These are phyloP conservation scores for Mustela nigripes DNA, from an alignment of 2,113 vertebrate genomes.

Conservation along the genomic window DNA sequence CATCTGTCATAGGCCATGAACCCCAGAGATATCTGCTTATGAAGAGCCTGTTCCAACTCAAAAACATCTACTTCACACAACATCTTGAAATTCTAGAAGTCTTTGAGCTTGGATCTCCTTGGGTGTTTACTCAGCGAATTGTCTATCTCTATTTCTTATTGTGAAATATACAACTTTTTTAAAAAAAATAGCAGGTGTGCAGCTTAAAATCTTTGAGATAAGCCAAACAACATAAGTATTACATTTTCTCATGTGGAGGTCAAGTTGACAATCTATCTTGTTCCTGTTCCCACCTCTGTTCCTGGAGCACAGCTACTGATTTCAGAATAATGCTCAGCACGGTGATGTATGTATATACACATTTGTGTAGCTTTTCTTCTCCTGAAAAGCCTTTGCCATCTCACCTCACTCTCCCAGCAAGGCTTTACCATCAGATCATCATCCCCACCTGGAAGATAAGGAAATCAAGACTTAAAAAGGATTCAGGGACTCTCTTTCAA, in stretches of 20 bases:
- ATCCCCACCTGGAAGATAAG: not conserved
- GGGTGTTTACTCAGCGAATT: slow-evolving; percentile 18
- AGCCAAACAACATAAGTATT: not conserved
- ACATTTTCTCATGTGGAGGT: not conserved
- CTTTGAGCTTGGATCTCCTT: not conserved
- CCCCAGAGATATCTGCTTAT: not conserved
- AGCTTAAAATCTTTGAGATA: slow-evolving; percentile 52
- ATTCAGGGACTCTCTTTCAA: not conserved
- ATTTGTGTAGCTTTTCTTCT: not conserved
- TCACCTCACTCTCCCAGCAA: not conserved
- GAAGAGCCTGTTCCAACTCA: not conserved
- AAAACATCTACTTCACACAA: not conserved
- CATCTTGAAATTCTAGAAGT: slow-evolving; percentile 17
- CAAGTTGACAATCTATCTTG: not conserved
- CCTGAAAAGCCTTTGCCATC: not conserved
- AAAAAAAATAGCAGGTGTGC: not conserved
- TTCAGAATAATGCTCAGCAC: not conserved
- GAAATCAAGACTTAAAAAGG: not conserved
- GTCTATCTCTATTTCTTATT: slow-evolving; percentile 23
- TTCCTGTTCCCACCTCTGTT: not conserved
- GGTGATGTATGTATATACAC: not conserved
- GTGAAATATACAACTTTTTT: not conserved
- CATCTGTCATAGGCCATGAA: not conserved
- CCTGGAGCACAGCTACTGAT: not conserved
- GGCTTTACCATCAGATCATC: not conserved